Base-by-base conservation (phyloP, 1,140 invertebrate genomes). In the Arctopsyche grandis region DNA sequence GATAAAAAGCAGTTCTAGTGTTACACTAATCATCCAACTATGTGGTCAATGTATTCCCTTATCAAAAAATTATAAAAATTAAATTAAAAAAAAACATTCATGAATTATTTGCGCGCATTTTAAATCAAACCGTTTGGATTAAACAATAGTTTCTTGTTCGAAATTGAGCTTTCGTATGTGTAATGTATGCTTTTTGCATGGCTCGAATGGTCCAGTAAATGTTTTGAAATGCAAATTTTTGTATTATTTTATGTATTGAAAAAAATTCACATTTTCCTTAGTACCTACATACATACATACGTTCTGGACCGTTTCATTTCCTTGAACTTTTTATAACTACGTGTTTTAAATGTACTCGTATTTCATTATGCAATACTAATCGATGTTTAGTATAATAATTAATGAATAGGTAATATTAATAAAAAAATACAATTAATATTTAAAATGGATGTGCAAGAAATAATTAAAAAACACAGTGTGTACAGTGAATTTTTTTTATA, bases 341-440 rank as follows among this genome's bases (percentile, higher is more conserved):
- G 24, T 66, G 63, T 26, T 26, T 66, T 73, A 46, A 75, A 63
- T 63, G 56, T 76, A 76, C 52, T 63, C 56, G 74, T 79, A 79
- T 81, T 79, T 77, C 56, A 79, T 81, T 77, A 79, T 52, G 75
- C 78, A 77, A 79, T 79, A 78, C 80, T 75, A 81, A 79, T 81
- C 56, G 78, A 75, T 81, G 80, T 81, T 79, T 69, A 81, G 78
- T 78, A 79, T 60, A 63, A 71, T 48, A 77, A 69, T 75, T 66
- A 76, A 69, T 69, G 52, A 78, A 75, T 76, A 63, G 69, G 43
- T 76, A 76, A 16, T 76, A 56, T 75, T 58, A 75, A 29, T 29
- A 71, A n/a, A n/a, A 73, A 44, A 48, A 38, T 56, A 74, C 71
- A 58, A 74, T 74, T 74, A 74, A 29, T 71, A 71, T 46, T 71